Conservation (phyloP, 2,888 invertebrate species). For the Temnothorax ravouxi region DNA sequence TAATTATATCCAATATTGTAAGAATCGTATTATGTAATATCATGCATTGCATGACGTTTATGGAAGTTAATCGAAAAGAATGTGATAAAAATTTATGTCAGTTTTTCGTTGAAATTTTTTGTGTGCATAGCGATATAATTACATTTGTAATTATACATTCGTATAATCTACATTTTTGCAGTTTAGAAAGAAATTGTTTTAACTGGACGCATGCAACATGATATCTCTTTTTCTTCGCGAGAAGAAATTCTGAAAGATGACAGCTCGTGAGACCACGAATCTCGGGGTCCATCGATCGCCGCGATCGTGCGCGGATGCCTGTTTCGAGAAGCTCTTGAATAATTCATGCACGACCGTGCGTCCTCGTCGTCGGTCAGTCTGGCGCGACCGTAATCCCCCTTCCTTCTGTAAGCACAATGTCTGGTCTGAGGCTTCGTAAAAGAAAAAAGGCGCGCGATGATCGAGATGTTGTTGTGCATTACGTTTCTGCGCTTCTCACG, state of each 20-base stretch:
- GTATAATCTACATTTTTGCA: neutral
- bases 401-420: conserved; percentile 65
- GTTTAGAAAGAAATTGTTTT: neutral
- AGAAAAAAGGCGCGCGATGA: conserved; percentile 58
- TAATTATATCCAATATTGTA: neutral
- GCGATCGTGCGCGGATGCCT: conserved; percentile 40
- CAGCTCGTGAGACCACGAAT: conserved; percentile 18
- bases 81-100: neutral
- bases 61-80: neutral
- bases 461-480: conserved; percentile 60
- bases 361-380: conserved; percentile 74
- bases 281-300: conserved; percentile 42
- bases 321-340: conserved; percentile 76
- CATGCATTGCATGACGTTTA: neutral
- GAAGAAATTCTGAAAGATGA: conserved; percentile 15
- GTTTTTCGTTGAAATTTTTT: neutral
- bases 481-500: conserved; percentile 27
- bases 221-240: neutral
- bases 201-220: neutral
- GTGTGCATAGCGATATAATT: neutral
- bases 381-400: conserved; percentile 66
- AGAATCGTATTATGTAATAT: neutral
- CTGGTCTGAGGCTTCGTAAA: conserved; percentile 46
- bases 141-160: too few relatives aligned
- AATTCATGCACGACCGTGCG: conserved; percentile 76